A percentile compares a stretch with the other conserved stretches of the same genome.
Conservation (phyloP, 2,797 vertebrate genomes). For the Cirrhinus mrigala region DNA sequence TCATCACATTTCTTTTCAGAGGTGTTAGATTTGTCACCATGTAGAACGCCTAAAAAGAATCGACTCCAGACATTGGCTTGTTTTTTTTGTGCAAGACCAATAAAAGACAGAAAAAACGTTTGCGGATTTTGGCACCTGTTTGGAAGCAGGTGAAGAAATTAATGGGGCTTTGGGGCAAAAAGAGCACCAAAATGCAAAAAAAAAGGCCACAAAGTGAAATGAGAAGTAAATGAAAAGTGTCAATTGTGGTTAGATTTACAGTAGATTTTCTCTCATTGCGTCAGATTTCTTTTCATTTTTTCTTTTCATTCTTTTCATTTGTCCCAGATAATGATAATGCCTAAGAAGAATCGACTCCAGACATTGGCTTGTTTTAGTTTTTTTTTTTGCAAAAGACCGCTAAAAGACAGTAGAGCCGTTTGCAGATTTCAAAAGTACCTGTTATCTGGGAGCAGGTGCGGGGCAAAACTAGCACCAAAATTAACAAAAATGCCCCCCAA, state of each 20-base stretch:
- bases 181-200: neutral
- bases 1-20: neutral
- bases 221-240: neutral
- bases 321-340: too few species aligned
- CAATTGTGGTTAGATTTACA: neutral
- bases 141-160: neutral
- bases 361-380: too few species aligned
- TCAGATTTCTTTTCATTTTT: neutral
- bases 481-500: too few species aligned
- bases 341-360: too few species aligned
- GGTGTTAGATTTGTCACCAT: neutral
- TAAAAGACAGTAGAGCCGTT: constrained; percentile 51
- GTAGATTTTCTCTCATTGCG: neutral
- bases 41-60: too few species aligned
- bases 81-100: constrained; percentile 51
- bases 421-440: constrained; percentile 13
- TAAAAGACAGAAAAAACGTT: constrained; percentile 50
- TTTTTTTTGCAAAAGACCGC: constrained; percentile 45
- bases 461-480: too few species aligned
- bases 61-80: too few species aligned
- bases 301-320: too few species aligned
- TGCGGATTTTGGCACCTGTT: constrained; percentile 1
- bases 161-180: neutral
- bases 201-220: neutral
- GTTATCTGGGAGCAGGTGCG: neutral